phyloP scores from a whole-genome alignment of 2,113 vertebrate species.

The Agapornis roseicollis region DNA sequence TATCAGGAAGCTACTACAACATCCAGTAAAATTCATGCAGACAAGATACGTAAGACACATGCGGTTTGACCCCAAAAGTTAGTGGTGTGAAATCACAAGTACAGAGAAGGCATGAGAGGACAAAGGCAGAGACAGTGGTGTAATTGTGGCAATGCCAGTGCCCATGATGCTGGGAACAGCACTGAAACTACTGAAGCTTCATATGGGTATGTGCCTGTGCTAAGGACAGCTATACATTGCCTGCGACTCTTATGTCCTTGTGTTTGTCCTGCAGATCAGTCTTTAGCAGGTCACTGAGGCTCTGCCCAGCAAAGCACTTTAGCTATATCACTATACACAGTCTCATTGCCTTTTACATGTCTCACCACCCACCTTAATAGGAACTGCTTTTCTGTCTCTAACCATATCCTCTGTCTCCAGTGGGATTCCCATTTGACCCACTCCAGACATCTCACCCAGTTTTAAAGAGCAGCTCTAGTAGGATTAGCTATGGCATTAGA shows the following conservation, averaged over 20 bases:
- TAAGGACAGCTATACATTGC: background rate
- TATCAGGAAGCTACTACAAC: background rate
- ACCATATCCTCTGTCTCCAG: background rate
- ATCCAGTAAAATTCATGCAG: background rate
- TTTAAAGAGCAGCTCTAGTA: background rate
- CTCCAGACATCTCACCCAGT: background rate
- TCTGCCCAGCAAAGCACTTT: rapidly evolving
- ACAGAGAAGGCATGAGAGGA: background rate
- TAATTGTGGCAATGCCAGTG: rapidly evolving
- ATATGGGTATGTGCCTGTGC: rapidly evolving
- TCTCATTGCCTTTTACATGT: rapidly evolving
- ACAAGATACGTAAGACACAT: rapidly evolving
- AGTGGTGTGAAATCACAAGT: background rate
- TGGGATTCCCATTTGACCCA: background rate
- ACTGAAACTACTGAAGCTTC: background rate
- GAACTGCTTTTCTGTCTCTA: background rate
- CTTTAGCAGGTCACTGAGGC: background rate
- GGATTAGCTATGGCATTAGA: background rate
- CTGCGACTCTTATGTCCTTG: rapidly evolving
- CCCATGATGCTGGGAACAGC: background rate
- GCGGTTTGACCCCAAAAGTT: background rate
- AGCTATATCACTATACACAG: background rate
- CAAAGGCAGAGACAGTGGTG: rapidly evolving
- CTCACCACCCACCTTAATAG: background rate
- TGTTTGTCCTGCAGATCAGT: background rate